Base-by-base conservation (phyloP, 2,113 vertebrate species). In the Aplodontia rufa region DNA sequence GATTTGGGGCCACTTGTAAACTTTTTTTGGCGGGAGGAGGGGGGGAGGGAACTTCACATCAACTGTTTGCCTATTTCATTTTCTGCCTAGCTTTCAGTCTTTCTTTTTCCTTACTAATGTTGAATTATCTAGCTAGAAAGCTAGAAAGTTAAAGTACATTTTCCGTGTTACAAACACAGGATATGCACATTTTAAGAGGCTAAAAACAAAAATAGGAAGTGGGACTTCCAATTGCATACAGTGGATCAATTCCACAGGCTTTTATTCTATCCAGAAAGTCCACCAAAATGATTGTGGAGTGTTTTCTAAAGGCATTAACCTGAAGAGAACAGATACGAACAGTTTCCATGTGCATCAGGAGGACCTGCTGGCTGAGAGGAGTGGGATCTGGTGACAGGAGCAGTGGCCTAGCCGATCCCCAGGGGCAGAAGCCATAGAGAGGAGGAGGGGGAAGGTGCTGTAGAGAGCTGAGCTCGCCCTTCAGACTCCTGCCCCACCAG, bases 81-180 rank as follows among this genome's bases (percentile, higher is more conserved):
- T 96, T 51, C 58, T 62, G 6, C 68, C 11, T 80, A 26, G 13
- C 42, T 68, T 88, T 45, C 30, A 22, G 32, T 35, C 4, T 79
- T 83, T 84, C n/a, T n/a, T 69, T 20, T 69, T 42, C n/a, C 30
- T 86, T 64, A 75, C 62, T 30, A 45, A 62, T 76, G 42, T 76
- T 68, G 80, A 85, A 85, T 87, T 89, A 68, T 28, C 30, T 49
- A 37, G 58, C 87, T 42, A 66, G 85, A 81, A 85, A 71, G n/a
- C n/a, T n/a, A n/a, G n/a, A n/a, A n/a, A n/a, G n/a, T 35, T 51
- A 9, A 79, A 62, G 37, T 37, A 5, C 81, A 37, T 86, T 47
- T 85, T 47, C 42, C 30, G 19, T 3, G 6, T 32, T 81, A 80
- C 69, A 92, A 92, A 68, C 49, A 62, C 45, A 69, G 20, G n/a